Base-by-base conservation (phyloP, 2,797 vertebrate species). In the Eleutherodactylus coqui region DNA sequence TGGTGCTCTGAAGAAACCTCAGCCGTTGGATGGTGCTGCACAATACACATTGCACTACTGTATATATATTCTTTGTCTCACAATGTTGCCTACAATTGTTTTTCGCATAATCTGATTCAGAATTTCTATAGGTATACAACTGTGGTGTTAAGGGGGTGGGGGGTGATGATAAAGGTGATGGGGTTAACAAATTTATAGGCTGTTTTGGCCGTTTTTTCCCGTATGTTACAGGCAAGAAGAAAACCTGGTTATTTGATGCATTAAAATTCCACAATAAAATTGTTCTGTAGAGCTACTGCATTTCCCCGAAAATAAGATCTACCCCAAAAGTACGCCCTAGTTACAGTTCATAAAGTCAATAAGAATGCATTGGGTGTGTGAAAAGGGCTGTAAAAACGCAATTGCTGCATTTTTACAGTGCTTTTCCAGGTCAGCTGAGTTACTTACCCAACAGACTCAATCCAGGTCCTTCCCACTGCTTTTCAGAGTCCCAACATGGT, bases 31-130 rank as follows among this genome's bases (percentile, higher is more conserved):
- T 32, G 69, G 47, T 83, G 82, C 82, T 62, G 69, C 72, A 60
- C 38, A 32, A 38, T 72, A 60, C 51, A 83, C 70, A 34, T 75
- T 83, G 82, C 82, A 83, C 82, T 83, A 83, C 47, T 75, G 27
- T 75, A 82, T 75, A 78, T 0, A n/a, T 0, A 60, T 85, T 70
- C 58, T 79, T 70, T 84, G 67, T 81, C 62, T 81, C 79, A 69
- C 34, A 32, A 69, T 81, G n/a, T 62, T 14, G 19, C 27, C 55
- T n/a, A 32, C 41, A 19, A 24, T 79, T 41, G 29, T 27, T n/a
- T 81, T 69, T 72, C 4, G 10, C 36, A 24, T 62, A 14, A 73
- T 27, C 5, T 27, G 24, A 13, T 27, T 43, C 24, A 27, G 34
- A n/a, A 27, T 27, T 60, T 58, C 34, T 55, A 17, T 47, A 38